phyloP scores from a whole-genome alignment of 92 coral and sea anemone genomes.

The Palythoa heliodiscus region DNA sequence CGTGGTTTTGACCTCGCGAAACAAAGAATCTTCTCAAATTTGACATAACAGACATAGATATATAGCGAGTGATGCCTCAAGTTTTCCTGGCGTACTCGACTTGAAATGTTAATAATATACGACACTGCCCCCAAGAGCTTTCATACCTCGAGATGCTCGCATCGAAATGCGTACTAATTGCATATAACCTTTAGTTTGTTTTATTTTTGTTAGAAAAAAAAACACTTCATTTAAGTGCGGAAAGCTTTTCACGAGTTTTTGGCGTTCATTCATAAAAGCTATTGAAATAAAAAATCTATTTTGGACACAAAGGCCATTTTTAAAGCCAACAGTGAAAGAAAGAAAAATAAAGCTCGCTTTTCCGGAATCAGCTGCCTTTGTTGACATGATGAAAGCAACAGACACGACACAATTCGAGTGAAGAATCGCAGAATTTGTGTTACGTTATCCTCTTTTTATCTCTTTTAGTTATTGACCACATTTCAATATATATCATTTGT shows the following conservation, averaged over 20 bases:
- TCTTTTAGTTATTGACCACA: constrained; percentile 22
- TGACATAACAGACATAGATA: constrained; percentile 17
- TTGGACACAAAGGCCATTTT: background rate
- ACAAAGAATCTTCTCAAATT: constrained; percentile 27
- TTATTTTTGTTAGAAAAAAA: constrained; percentile 21
- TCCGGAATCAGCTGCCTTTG: background rate
- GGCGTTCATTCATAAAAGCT: background rate
- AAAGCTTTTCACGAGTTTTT: constrained; percentile 1
- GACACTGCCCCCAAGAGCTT: constrained; percentile 38
- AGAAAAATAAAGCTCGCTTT: background rate
- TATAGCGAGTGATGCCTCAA: background rate
- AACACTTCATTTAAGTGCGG: constrained; percentile 15
- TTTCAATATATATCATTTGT: constrained; percentile 8
- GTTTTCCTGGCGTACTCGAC: constrained; percentile 21
- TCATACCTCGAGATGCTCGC: constrained; percentile 19
- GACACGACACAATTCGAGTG: background rate
- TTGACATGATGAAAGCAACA: background rate
- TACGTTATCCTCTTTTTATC: background rate
- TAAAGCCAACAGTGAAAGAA: background rate
- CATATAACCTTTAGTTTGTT: constrained; percentile 9
- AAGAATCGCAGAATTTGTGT: background rate
- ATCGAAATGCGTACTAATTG: constrained; percentile 23
- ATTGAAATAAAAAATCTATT: background rate
- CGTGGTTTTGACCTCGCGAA: constrained; percentile 29
- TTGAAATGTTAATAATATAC: constrained; percentile 34